Base-by-base conservation (phyloP, 1,140 invertebrate species). In the Anoplolepis gracilipes region DNA sequence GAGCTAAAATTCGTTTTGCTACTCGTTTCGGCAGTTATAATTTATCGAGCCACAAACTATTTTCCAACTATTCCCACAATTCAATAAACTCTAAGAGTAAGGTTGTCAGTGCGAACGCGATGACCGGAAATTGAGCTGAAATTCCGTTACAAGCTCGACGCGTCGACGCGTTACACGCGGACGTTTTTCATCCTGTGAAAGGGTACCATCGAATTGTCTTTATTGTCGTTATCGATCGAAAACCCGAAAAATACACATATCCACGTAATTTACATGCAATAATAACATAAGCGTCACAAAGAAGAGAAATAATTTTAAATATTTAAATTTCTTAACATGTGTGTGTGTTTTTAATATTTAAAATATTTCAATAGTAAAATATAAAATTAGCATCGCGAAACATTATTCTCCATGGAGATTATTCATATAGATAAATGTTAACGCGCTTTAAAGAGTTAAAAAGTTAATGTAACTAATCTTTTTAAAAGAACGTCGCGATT, bases 41-140 rank as follows among this genome's bases (percentile, higher is more conserved):
- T 79, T 79, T 79, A 79, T 79, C 77, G 77, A 28, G 77, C 67
- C 46, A 69, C 77, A 57, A 79, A 79, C 77, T 79, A 79, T 79
- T 79, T 79, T 79, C 77, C 4, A 69, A 79, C 77, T 79, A 79
- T 79, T 36, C 64, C 46, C 77, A 69, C 77, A 79, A 79, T 79
- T 79, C 77, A 69, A 79, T 79, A 79, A 79, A 79, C 64, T 79
- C 46, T 55, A 79, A 79, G 76, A 67, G 62, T 67, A 53, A 55
- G 30, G 46, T 69, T 69, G 77, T 79, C 77, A 69, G 62, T 53
- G 77, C 49, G 64, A 57, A 28, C 62, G 62, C 46, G 62, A 49
- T 67, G 76, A 79, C 77, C 46, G 33, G 62, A 69, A 79, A 79
- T 49, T 39, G 59, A 46, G 64, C 46, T 65, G 57, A 57, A 79